These are phyloP conservation scores for Amphiprion percula DNA, from an alignment of 2,113 vertebrate genomes.

Conservation along the genomic window DNA sequence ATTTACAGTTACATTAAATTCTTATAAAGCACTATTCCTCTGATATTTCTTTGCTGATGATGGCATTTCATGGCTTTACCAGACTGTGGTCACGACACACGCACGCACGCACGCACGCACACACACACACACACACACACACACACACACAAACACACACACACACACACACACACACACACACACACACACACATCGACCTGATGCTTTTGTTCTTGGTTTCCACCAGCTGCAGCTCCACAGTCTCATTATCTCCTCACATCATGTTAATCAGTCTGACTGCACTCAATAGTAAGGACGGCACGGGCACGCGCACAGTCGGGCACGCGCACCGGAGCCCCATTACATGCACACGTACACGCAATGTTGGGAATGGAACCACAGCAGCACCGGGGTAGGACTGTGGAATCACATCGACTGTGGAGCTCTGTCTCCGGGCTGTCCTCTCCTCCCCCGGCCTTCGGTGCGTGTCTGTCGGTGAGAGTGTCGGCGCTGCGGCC, in stretches of 20 bases:
- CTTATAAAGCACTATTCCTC: too few species aligned
- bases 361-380: background rate
- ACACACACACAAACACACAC: conserved; percentile 6
- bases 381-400: background rate
- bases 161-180: conserved; percentile 1
- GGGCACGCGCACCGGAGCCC: conserved; percentile 17
- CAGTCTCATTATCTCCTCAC: conserved; percentile 58
- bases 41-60: background rate
- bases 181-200: conserved; percentile 25
- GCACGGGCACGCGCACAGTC: conserved; percentile 1
- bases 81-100: too few species aligned
- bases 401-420: background rate
- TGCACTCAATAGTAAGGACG: background rate
- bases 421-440: background rate
- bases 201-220: conserved; percentile 56
- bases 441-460: background rate
- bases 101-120: too few species aligned
- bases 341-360: conserved; percentile 5
- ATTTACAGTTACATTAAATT: too few species aligned
- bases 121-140: background rate
- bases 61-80: background rate
- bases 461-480: background rate
- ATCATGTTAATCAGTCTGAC: conserved; percentile 56
- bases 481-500: conserved; percentile 9
- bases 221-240: conserved; percentile 41